Conservation (phyloP, 2,888 invertebrate genomes). For the Eupithecia subfuscata region DNA sequence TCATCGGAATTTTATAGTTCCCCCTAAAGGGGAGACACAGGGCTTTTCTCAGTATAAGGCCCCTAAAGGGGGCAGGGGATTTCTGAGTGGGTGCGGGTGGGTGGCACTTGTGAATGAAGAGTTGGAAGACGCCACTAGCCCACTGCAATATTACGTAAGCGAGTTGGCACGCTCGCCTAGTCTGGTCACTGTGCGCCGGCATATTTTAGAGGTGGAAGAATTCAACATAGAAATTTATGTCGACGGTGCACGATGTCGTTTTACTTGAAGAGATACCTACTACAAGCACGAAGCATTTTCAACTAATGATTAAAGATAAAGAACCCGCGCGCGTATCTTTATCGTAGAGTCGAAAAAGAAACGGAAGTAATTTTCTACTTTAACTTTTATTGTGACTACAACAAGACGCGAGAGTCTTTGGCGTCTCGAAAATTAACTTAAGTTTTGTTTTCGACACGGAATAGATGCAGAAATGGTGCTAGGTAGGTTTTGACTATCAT, state of each 20-base stretch:
- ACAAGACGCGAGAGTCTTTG: background rate
- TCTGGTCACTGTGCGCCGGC: constrained; percentile 34
- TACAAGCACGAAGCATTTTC: background rate
- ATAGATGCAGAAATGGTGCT: background rate
- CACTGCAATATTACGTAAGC: constrained; percentile 73
- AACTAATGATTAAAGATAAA: background rate
- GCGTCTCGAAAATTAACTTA: background rate
- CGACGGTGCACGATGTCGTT: background rate
- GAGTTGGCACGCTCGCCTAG: constrained; percentile 60
- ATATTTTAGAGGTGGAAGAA: constrained; percentile 11
- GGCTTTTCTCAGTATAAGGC: background rate
- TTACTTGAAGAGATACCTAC: background rate
- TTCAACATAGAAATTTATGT: constrained; percentile 1
- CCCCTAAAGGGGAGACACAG: background rate
- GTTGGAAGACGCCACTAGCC: constrained; percentile 26
- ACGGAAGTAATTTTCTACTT: background rate
- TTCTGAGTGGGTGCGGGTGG: constrained; percentile 20
- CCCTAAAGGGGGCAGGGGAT: background rate
- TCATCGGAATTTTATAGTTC: background rate
- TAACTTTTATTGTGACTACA: background rate
- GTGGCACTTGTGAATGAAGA: constrained; percentile 62
- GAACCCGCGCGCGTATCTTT: background rate
- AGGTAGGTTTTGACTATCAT: background rate
- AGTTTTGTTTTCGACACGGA: background rate
- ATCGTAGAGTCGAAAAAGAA: background rate